Percentiles rank a stretch among this genome's conserved stretches.
Evolutionary conservation across 1,140 invertebrate genomes (phyloP).

Genomic region (Cheumatopsyche charites): DNA sequence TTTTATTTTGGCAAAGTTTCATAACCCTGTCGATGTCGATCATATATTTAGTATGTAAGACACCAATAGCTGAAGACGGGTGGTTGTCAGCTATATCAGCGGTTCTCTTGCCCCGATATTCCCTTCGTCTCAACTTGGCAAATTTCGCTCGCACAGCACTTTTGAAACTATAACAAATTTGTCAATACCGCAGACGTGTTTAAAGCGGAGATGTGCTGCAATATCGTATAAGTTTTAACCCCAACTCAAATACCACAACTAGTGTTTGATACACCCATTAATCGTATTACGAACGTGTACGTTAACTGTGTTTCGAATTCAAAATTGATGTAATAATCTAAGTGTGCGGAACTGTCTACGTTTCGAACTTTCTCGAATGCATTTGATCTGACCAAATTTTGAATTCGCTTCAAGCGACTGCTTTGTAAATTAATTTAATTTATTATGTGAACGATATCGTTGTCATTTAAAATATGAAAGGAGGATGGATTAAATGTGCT

Average conservation of each 20-base stretch:
- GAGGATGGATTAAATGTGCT: too few relatives aligned
- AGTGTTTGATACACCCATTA: conserved; percentile 22
- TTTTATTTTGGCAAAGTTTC: too few relatives aligned
- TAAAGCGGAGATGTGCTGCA: conserved; percentile 20
- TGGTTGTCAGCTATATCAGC: conserved; percentile 26
- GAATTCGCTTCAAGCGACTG: too few relatives aligned
- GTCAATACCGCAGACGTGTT: conserved; percentile 27
- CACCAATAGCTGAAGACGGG: not conserved
- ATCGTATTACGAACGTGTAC: conserved; percentile 1
- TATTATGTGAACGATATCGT: too few relatives aligned
- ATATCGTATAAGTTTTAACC: conserved; percentile 26
- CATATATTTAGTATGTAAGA: conserved; percentile 24
- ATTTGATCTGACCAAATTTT: too few relatives aligned
- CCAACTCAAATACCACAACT: conserved; percentile 21
- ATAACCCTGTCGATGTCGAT: not conserved
- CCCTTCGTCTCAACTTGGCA: conserved; percentile 16
- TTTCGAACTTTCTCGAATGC: too few relatives aligned
- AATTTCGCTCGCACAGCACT: conserved; percentile 15
- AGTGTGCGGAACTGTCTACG: too few relatives aligned
- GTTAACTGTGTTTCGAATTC: too few relatives aligned
- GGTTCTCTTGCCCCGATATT: conserved; percentile 23
- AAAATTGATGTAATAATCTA: too few relatives aligned
- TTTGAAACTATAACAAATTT: conserved; percentile 28
- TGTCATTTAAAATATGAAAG: too few relatives aligned
- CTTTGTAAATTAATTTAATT: too few relatives aligned